Conservation (phyloP, 2,888 invertebrate species). For the Dendrolimus houi region DNA sequence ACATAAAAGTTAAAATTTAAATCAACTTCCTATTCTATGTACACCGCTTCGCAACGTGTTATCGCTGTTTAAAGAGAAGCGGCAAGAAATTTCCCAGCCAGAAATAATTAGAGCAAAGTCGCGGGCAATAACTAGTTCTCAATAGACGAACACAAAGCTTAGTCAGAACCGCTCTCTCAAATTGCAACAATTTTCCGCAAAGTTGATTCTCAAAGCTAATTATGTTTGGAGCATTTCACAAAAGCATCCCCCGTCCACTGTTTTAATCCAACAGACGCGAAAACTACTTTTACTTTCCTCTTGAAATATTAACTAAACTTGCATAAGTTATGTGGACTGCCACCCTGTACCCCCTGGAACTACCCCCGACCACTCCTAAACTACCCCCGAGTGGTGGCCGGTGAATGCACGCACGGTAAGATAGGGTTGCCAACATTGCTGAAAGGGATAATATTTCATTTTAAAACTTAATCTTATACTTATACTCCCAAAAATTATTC, state of each 20-base stretch:
- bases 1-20: too few species aligned
- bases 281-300: conserved; percentile 62
- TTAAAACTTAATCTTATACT: too few species aligned
- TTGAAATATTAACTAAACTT: conserved; percentile 68
- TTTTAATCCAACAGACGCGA: not conserved
- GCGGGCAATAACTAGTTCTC: too few species aligned
- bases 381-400: not conserved
- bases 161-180: too few species aligned
- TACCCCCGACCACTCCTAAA: not conserved
- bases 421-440: not conserved
- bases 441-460: not conserved
- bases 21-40: too few species aligned
- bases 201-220: not conserved
- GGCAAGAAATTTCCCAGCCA: too few species aligned
- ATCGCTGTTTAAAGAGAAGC: too few species aligned
- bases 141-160: too few species aligned
- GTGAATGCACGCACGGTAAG: not conserved
- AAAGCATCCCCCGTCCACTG: not conserved
- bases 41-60: too few species aligned
- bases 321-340: conserved; percentile 48
- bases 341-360: not conserved
- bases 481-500: too few species aligned
- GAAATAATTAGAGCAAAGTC: too few species aligned
- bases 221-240: not conserved
- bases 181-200: not conserved